phyloP scores from a whole-genome alignment of 2,113 vertebrate species.

The Phoxinus phoxinus region DNA sequence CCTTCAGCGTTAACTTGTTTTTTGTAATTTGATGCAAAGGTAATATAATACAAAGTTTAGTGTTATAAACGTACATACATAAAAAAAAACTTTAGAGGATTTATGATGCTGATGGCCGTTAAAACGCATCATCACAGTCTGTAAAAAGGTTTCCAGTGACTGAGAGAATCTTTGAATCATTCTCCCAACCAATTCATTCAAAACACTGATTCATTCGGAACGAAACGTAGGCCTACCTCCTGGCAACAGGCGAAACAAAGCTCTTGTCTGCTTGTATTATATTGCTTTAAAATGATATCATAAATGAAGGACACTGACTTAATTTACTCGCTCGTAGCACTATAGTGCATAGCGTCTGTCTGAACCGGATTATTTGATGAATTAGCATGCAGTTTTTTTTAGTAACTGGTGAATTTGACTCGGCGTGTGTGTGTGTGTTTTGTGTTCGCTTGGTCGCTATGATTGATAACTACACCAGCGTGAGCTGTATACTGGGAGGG shows the following conservation, averaged over 20 bases:
- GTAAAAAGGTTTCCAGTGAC: too few species aligned
- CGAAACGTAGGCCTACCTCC: background rate
- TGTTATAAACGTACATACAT: too few species aligned
- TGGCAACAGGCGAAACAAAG: background rate
- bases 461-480: slow-evolving; percentile 99
- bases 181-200: background rate
- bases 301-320: background rate
- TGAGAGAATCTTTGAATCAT: background rate
- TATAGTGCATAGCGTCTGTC: background rate
- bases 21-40: too few species aligned
- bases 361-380: background rate
- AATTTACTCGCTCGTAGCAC: background rate
- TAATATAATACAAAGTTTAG: too few species aligned
- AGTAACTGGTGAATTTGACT: slow-evolving; percentile 27
- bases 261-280: background rate
- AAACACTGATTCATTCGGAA: background rate
- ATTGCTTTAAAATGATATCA: background rate
- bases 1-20: too few species aligned
- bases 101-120: too few species aligned
- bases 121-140: too few species aligned
- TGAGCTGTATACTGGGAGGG: slow-evolving; percentile 95
- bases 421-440: slow-evolving; percentile 69
- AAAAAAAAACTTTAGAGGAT: too few species aligned
- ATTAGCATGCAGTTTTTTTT: background rate
- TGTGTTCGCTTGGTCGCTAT: slow-evolving; percentile 88